Base-by-base conservation (phyloP, 1,140 invertebrate genomes). In the Drosophila carrolli region DNA sequence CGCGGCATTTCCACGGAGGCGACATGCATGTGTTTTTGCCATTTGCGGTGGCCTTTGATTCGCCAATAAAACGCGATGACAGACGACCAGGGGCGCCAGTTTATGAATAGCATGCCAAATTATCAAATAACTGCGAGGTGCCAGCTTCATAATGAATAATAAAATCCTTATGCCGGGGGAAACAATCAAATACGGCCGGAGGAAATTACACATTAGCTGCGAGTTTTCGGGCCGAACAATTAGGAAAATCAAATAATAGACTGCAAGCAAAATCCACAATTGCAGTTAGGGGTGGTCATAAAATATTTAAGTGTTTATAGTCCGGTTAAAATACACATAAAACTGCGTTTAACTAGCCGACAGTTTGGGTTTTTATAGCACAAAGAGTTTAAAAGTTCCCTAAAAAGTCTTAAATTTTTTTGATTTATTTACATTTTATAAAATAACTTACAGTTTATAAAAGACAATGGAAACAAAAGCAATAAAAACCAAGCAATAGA, bases 41-140 rank as follows among this genome's bases (percentile, higher is more conserved):
- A 75, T 63, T 75, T 75, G 72, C 61, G 73, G 73, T 66, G 61
- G 73, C 73, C 66, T 75, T 75, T 75, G 73, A 75, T 75, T 75
- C 66, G 72, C 53, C 73, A 75, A 76, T 75, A 75, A 75, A 75
- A 75, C 72, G 59, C 72, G 61, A 43, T 75, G 73, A 75, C 72
- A 75, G 73, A 40, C 40, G 35, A 38, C 47, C 19, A 47, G 14
- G 11, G 35, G 13, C 43, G 19, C 38, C 41, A 75, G 46, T 44
- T 75, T 66, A 47, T 75, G 73, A 67, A 75, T 75, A 58, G 62
- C 53, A 72, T 47, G 67, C 70, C 38, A 75, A 58, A 75, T 54
- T 61, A 35, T 48, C 38, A 62, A 62, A 76, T 65, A 58, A 46
- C 55, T 19, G 14, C 32, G 23, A 50, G 32, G 43, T 38, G 65